phyloP scores from a whole-genome alignment of 1,140 invertebrate species.

The Dufourea novaeangliae region DNA sequence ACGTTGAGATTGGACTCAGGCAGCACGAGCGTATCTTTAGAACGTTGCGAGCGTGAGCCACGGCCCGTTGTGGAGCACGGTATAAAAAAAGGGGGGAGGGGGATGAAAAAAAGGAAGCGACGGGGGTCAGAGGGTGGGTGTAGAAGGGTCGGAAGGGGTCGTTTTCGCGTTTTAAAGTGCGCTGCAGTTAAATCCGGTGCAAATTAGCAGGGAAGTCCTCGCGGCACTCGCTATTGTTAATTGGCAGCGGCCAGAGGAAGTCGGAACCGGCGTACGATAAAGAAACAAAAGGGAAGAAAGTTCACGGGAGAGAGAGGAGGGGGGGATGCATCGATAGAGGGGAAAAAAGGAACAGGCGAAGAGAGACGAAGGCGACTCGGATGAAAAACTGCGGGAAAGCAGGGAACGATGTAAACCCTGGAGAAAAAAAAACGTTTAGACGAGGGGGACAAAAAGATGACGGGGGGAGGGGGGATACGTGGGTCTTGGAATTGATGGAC shows the following conservation, averaged over 20 bases:
- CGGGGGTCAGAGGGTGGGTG: no score
- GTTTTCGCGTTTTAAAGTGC: conserved; percentile 50
- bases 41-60: background rate
- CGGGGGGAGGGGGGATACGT: background rate
- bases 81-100: background rate
- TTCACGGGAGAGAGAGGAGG: background rate
- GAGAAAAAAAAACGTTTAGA: background rate
- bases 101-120: conserved; percentile 1
- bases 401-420: conserved; percentile 5
- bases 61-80: background rate
- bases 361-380: background rate
- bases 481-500: background rate
- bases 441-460: background rate
- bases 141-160: background rate
- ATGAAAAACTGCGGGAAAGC: background rate
- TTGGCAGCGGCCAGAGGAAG: conserved; percentile 41
- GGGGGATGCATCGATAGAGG: background rate
- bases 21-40: background rate
- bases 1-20: conserved; percentile 1
- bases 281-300: conserved; percentile 21
- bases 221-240: conserved; percentile 61
- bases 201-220: conserved; percentile 57
- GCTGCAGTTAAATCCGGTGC: conserved; percentile 61
- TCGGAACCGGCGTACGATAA: conserved; percentile 22
- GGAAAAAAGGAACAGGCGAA: background rate